phyloP scores from a whole-genome alignment of 1,140 invertebrate genomes.

The Neomicropteryx cornuta region DNA sequence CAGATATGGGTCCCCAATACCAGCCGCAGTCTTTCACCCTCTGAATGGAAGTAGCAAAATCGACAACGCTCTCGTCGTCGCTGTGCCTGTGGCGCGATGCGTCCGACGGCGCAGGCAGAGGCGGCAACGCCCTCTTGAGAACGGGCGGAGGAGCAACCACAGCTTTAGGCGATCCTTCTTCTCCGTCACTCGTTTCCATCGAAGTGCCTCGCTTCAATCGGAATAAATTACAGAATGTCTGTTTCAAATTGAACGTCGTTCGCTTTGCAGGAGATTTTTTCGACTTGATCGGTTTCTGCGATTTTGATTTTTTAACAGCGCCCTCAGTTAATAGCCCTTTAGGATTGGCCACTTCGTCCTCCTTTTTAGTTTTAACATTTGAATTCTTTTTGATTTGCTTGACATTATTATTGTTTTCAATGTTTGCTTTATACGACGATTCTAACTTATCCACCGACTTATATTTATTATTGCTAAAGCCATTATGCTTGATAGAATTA shows the following conservation, averaged over 20 bases:
- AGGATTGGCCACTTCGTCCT: constrained; percentile 45
- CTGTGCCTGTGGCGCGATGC: constrained; percentile 16
- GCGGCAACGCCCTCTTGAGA: constrained; percentile 64
- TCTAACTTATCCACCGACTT: constrained; percentile 22
- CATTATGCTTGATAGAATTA: constrained; percentile 37
- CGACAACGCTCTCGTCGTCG: constrained; percentile 45
- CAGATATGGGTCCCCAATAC: constrained; percentile 97
- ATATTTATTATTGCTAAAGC: constrained; percentile 21
- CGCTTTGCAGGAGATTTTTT: constrained; percentile 49
- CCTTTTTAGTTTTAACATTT: constrained; percentile 49
- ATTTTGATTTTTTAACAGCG: constrained; percentile 15
- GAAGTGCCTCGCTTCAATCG: constrained; percentile 43
- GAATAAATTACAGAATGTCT: constrained; percentile 76
- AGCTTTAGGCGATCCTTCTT: constrained; percentile 12
- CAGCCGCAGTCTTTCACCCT: constrained; percentile 95
- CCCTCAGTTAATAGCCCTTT: constrained; percentile 27
- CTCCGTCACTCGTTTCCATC: constrained; percentile 18
- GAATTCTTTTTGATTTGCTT: constrained; percentile 51
- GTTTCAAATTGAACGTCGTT: constrained; percentile 65
- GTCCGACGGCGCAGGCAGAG: constrained; percentile 46
- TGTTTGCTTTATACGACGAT: constrained; percentile 10
- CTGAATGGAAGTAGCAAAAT: constrained; percentile 86
- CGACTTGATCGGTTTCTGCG: constrained; percentile 39
- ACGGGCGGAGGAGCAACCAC: constrained; percentile 24
- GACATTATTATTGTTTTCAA: constrained; percentile 32